Percentiles rank a stretch among this genome's conserved stretches.
Evolutionary conservation across 2,888 invertebrate species (phyloP).

Genomic region (Chloroclysta siterata): DNA sequence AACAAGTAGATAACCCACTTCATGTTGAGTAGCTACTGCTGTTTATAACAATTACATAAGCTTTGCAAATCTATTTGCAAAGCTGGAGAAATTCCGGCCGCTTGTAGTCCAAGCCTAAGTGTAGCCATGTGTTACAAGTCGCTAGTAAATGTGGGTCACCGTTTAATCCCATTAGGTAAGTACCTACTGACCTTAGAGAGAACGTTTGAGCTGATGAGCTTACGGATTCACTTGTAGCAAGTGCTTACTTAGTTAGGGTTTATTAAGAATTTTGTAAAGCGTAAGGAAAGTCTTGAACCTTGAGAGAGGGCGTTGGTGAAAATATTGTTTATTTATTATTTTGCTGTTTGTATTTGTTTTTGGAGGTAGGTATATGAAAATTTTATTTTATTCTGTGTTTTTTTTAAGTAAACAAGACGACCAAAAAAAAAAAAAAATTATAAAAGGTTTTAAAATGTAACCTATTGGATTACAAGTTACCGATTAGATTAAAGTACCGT

Average conservation of each 20-base stretch:
- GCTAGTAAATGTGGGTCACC: conserved; percentile 57
- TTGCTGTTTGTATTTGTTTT: neutral
- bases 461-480: no score
- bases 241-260: conserved; percentile 8
- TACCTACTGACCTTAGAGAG: conserved; percentile 45
- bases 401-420: no score
- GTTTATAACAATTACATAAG: no score
- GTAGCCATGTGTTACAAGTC: conserved; percentile 42
- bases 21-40: no score
- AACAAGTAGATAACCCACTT: no score
- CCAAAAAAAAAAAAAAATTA: no score
- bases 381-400: neutral
- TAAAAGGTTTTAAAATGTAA: no score
- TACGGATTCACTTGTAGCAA: conserved; percentile 25
- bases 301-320: conserved; percentile 3
- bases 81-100: neutral
- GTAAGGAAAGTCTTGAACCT: conserved; percentile 8
- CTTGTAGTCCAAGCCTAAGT: conserved; percentile 13
- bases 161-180: conserved; percentile 58
- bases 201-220: conserved; percentile 27
- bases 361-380: neutral
- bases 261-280: conserved; percentile 24
- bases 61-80: no score
- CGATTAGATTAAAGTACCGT: no score
- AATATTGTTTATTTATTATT: conserved; percentile 3